Base-by-base conservation (phyloP, 1,140 invertebrate species). In the Saccostrea glomerata region DNA sequence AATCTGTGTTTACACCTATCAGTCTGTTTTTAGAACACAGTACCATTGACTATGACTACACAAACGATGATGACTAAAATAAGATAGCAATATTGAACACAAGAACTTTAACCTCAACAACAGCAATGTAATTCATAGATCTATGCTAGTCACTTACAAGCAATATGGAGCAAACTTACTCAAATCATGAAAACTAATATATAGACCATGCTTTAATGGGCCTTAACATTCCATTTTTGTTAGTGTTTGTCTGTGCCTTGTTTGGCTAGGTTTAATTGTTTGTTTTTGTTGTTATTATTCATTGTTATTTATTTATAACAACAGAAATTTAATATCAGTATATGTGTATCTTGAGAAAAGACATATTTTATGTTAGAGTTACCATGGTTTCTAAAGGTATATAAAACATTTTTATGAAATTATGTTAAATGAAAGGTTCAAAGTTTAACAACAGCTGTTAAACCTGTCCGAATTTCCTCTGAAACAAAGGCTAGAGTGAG, bases 11-110 rank as follows among this genome's bases (percentile, higher is more conserved):
- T 55, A 92, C 91, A 40, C 92, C 92, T 0, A 86, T 94, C 20
- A 91, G 92, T 88, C 56, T 88, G 17, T 94, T 92, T 77, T 87
- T 94, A 23, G 87, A 92, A 83, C 91, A 93, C 82, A 93, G 91
- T 77, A 86, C 88, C 1, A 88, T 94, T 11, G 91, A 92, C 47
- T 92, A 92, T 87, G 91, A 93, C 66, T 90, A 90, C 30, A 70
- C 83, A 36, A 85, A 88, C 86, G 30, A 55, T 70, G 89, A 90
- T 2, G 89, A 90, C 63, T 47, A 47, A 6, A 47, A 47, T 47
- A 7, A 47, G 40, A 47, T 47, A 3, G 47, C 47, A 47, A 47
- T 47, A 9, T 36, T 47, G 47, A 47, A 5, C 47, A 47, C 47
- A 47, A 47, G 5, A 7, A 9, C 47, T 47, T 9, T 7, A 47